Evolutionary conservation across 2,888 invertebrate species (phyloP).

Genomic region (Scaeva pyrastri): DNA sequence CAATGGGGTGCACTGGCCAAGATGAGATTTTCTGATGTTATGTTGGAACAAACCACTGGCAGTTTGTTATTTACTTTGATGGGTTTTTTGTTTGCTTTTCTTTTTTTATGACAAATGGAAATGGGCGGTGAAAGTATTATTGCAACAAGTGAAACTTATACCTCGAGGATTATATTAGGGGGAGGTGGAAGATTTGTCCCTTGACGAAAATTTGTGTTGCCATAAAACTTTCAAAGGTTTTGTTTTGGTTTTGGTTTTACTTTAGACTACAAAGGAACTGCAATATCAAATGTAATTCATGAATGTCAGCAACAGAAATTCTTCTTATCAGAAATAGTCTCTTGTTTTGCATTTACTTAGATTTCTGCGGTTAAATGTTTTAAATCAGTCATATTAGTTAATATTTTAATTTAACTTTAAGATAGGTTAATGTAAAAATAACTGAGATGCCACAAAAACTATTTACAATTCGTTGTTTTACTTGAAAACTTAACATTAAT

Average conservation of each 20-base stretch:
- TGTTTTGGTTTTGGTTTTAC: not conserved
- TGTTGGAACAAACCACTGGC: not conserved
- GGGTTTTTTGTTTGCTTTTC: no score
- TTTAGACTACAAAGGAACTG: not conserved
- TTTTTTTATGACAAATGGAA: slow-evolving; percentile 11
- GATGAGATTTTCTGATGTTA: not conserved
- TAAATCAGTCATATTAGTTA: no score
- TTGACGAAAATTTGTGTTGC: not conserved
- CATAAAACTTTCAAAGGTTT: not conserved
- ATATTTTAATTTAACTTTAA: no score
- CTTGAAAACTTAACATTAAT: no score
- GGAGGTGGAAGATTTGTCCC: not conserved
- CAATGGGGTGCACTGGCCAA: slow-evolving; percentile 38
- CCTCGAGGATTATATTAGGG: not conserved
- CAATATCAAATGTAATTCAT: no score
- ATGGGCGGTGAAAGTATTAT: slow-evolving; percentile 10
- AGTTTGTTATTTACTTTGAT: slow-evolving; percentile 12
- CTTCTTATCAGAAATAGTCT: no score
- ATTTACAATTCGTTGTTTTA: no score
- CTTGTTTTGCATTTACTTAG: no score
- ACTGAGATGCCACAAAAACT: no score
- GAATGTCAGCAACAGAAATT: no score
- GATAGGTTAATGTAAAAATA: no score
- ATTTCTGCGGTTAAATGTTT: no score
- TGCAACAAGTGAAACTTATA: slow-evolving; percentile 19